Base-by-base conservation (phyloP, 2,888 invertebrate species). In the Pristionchus fissidentatus region DNA sequence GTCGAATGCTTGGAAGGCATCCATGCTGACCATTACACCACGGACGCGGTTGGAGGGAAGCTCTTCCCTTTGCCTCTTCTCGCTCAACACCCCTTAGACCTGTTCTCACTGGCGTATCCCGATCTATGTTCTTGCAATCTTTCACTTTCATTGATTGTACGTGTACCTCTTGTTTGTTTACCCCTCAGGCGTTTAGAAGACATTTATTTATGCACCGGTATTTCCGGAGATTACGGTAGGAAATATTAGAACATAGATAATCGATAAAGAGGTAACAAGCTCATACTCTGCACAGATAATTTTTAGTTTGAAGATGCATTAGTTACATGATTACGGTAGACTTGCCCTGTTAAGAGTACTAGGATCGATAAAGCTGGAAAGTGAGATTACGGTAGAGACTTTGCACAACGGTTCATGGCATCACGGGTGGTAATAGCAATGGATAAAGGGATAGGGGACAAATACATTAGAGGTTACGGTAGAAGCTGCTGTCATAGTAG, bases 1-100 rank as follows among this genome's bases (percentile, higher is more conserved):
- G 85, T 85, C 86, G 86, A 86, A 86, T 86, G 85, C 86, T 86
- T 86, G 86, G 86, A 86, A 86, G 85, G 85, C 86, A 86, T 86
- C 86, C 86, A 86, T 86, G 86, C 86, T 86, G 83, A 86, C 86
- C 86, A 85, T 84, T 86, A 86, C 86, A 86, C 86, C 86, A 86
- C 85, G 85, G 83, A 85, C 84, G 84, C 85, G 52, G 79, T 57
- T 41, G 79, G 55, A n/a, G n/a, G n/a, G n/a, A n/a, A n/a, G n/a
- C n/a, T n/a, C 46, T 15, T 46, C 46, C 15, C 46, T 46, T 46
- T 15, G 46, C 46, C 7, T 46, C 46, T 10, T 46, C 46, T 10
- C 15, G n/a, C 32, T 32, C 60, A 29, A 32, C 32, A 32, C 29
- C 32, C n/a, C 57, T 29, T 4, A 8, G 57, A 15, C 52, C 4